Evolutionary conservation across 2,113 vertebrate genomes (phyloP).

Genomic region (Varanus komodoensis): DNA sequence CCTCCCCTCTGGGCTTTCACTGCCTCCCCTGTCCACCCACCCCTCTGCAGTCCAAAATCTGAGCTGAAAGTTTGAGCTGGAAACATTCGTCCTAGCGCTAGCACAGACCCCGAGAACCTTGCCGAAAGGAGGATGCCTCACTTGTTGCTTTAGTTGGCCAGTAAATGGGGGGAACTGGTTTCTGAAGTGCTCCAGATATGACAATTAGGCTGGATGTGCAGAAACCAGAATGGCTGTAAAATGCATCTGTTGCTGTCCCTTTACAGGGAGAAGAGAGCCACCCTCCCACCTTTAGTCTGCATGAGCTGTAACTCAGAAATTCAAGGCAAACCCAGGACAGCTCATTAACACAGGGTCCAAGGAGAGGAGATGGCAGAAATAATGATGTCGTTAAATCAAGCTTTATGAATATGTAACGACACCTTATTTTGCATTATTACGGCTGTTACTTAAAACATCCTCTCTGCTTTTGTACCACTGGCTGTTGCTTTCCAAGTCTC

Average conservation of each 20-base stretch:
- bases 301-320: conserved; percentile 67
- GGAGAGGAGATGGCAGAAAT: conserved; percentile 71
- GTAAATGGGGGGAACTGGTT: not conserved
- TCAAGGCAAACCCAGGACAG: conserved; percentile 67
- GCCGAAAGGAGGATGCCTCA: no score
- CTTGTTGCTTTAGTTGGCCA: not conserved
- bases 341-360: conserved; percentile 70
- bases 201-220: not conserved
- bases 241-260: not conserved
- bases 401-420: conserved; percentile 78
- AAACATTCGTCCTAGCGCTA: not conserved
- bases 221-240: not conserved
- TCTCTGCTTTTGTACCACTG: conserved; percentile 50
- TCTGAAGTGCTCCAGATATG: not conserved
- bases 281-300: conserved; percentile 51
- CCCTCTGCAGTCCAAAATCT: not conserved
- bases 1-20: not conserved
- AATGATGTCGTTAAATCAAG: conserved; percentile 75
- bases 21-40: not conserved
- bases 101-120: not conserved
- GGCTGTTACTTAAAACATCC: conserved; percentile 69
- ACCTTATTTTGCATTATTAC: conserved; percentile 74
- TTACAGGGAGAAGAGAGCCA: conserved; percentile 33
- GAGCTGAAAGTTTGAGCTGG: not conserved
- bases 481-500: conserved; percentile 50